phyloP scores from a whole-genome alignment of 2,797 vertebrate species.

The Gymnopithys bicolor region DNA sequence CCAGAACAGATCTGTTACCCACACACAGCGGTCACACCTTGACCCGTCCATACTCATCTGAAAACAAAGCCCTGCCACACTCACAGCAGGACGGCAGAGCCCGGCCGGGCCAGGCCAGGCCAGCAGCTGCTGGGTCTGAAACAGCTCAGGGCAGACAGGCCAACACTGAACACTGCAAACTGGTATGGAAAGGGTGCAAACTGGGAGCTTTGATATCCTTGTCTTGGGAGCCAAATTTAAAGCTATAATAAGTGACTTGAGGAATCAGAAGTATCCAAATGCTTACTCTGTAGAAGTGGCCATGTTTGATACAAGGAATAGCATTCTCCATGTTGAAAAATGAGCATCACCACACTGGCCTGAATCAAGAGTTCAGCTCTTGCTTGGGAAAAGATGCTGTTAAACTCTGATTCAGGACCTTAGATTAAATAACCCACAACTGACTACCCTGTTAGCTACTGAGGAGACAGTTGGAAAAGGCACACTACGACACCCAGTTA shows the following conservation, averaged over 20 bases:
- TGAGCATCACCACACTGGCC: not conserved
- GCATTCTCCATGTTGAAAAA: not conserved
- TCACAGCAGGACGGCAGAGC: not conserved
- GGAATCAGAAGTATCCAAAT: not conserved
- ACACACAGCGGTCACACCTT: not conserved
- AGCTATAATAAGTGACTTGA: not conserved
- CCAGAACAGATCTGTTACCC: not conserved
- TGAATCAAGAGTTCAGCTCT: not conserved
- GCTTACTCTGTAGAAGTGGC: not conserved
- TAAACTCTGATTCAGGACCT: not conserved
- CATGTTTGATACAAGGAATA: not conserved
- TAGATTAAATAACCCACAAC: not conserved
- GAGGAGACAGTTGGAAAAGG: not conserved
- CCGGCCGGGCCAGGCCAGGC: not conserved
- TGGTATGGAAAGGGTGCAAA: not conserved
- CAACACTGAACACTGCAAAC: not conserved
- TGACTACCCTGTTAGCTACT: not conserved
- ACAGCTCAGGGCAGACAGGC: not conserved
- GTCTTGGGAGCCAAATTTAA: not conserved
- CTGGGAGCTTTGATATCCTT: not conserved
- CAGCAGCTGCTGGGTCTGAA: not conserved
- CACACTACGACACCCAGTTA: not conserved
- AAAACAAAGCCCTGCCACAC: rapidly evolving
- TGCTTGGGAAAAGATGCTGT: not conserved
- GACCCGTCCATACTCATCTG: rapidly evolving